A percentile compares a stretch with the other conserved stretches of the same genome.
Evolutionary conservation across 1,140 invertebrate genomes (phyloP).

Genomic region (Uloborus diversus): DNA sequence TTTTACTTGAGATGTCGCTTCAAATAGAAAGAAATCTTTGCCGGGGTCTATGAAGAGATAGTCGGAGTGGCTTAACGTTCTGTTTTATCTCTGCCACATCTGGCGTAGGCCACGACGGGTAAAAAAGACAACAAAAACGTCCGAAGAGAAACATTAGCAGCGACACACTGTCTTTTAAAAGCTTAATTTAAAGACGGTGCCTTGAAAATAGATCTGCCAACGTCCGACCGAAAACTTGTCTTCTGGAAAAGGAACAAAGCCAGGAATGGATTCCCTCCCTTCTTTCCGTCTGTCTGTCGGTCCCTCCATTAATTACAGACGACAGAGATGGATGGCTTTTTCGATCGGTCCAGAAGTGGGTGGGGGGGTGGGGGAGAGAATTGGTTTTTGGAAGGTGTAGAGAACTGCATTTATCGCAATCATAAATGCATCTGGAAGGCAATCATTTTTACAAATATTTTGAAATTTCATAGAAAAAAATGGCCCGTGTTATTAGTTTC

Average conservation of each 20-base stretch:
- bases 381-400: background rate
- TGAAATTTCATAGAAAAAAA: no score
- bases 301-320: constrained; percentile 26
- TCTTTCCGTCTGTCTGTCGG: constrained; percentile 1
- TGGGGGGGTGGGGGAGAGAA: background rate
- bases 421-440: background rate
- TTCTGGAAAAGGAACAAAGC: constrained; percentile 7
- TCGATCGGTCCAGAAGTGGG: background rate
- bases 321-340: constrained; percentile 35
- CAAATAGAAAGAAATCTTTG: no score
- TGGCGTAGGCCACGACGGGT: background rate
- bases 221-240: constrained; percentile 18
- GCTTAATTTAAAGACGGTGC: constrained; percentile 14
- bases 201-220: constrained; percentile 1
- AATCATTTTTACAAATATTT: no score
- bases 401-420: background rate
- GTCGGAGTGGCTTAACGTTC: background rate
- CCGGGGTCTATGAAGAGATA: no score
- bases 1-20: no score
- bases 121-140: background rate
- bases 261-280: background rate
- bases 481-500: no score
- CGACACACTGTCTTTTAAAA: background rate
- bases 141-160: no score
- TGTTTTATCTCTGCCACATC: background rate